Evolutionary conservation across 1,140 invertebrate species (phyloP).

Genomic region (Drosophila kepulauana): DNA sequence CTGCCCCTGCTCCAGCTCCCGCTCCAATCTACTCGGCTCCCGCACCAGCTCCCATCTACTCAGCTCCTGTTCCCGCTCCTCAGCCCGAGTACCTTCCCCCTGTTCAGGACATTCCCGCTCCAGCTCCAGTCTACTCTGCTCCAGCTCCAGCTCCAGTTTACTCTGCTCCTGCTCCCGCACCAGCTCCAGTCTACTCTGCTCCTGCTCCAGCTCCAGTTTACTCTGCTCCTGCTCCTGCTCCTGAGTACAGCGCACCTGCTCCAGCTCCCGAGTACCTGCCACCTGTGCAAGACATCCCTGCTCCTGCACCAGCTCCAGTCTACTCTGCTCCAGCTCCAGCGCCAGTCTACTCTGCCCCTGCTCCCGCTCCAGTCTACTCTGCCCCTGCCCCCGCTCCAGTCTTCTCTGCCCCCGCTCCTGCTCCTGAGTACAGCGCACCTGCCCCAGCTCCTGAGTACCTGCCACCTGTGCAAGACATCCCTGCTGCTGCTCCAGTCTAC

Average conservation of each 20-base stretch:
- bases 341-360: slow-evolving; percentile 45
- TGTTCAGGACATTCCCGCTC: slow-evolving; percentile 32
- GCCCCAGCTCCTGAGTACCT: slow-evolving; percentile 48
- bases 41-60: slow-evolving; percentile 20
- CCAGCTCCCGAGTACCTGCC: slow-evolving; percentile 47
- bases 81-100: slow-evolving; percentile 40
- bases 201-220: slow-evolving; percentile 35
- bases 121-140: slow-evolving; percentile 40
- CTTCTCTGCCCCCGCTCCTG: slow-evolving; percentile 40
- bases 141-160: slow-evolving; percentile 34
- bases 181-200: slow-evolving; percentile 37
- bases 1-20: slow-evolving; percentile 50
- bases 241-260: slow-evolving; percentile 31
- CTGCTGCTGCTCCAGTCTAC: slow-evolving; percentile 27
- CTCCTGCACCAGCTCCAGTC: slow-evolving; percentile 48
- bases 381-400: slow-evolving; percentile 42
- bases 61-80: slow-evolving; percentile 38
- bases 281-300: slow-evolving; percentile 39
- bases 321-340: slow-evolving; percentile 43
- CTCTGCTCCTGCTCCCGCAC: slow-evolving; percentile 41
- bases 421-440: slow-evolving; percentile 46
- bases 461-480: slow-evolving; percentile 59
- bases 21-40: slow-evolving; percentile 55
- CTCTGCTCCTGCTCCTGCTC: slow-evolving; percentile 36
- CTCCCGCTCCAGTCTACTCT: slow-evolving; percentile 39